Percentiles rank a stretch among this genome's conserved stretches.
Conservation (phyloP, 1,140 invertebrate genomes). For the Papilio xuthus region DNA sequence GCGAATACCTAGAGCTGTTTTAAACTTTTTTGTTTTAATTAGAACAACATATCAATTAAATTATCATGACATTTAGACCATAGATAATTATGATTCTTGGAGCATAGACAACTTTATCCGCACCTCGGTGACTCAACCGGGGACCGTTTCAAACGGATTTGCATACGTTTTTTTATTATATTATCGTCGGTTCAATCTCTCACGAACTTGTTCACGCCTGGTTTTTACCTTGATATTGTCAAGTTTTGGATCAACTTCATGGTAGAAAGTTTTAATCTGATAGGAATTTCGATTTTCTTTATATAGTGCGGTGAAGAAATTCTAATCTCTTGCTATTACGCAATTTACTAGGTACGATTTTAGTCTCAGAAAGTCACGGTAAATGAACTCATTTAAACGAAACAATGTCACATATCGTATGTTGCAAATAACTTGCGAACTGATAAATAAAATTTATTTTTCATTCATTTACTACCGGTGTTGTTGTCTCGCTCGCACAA, state of each 20-base stretch:
- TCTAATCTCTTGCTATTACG: no score
- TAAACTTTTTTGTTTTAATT: no score
- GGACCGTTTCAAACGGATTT: constrained; percentile 19
- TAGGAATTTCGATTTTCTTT: neutral
- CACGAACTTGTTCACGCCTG: neutral
- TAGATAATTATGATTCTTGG: neutral
- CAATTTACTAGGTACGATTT: no score
- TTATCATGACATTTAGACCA: neutral
- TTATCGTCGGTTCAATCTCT: neutral
- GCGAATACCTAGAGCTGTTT: no score
- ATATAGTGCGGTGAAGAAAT: no score
- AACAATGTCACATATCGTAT: neutral
- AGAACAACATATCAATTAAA: neutral
- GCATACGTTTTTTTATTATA: neutral
- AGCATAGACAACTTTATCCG: neutral
- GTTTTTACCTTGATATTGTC: neutral
- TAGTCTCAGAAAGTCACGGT: no score
- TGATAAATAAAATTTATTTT: neutral
- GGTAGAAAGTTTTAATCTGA: neutral
- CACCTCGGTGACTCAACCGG: neutral
- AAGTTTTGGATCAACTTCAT: neutral
- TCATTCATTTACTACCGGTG: constrained; percentile 2
- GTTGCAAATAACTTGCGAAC: neutral
- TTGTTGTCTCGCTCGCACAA: neutral
- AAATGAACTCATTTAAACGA: neutral